Evolutionary conservation across 2,797 vertebrate genomes (phyloP), one percentile per base, ranked within the genome.

Genomic region (Danio albolineatus): DNA sequence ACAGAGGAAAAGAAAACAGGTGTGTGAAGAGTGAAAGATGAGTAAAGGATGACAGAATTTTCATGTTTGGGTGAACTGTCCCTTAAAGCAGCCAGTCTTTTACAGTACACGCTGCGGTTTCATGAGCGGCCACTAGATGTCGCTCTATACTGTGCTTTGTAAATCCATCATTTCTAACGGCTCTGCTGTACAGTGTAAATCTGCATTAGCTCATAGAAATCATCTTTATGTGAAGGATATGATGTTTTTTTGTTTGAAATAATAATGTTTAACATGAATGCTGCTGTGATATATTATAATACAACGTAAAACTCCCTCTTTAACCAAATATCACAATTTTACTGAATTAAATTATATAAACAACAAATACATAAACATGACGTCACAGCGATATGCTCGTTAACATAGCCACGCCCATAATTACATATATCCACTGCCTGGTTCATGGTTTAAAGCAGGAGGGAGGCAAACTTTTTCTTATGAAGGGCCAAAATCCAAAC

Each of bases 61-160:
- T 28, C 1, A 28, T 28, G 28, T 28, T 28, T 3, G 28, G 28
- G 28, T 28, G 28, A 28, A 28, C 28, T 28, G 28, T 3, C 28
- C 28, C 28, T 28, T 28, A 28, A 28, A 28, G 28, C 1, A 3
- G 28, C 28, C 28, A 28, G 28, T 28, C 1, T 28, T 28, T 28
- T 2, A 44, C 16, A 43, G 7, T 12, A 13, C 36, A 14, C 44
- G 21, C 4, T 85, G 78, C 51, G 79, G 53, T 87, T 82, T 70
- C n/a, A 4, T 14, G 36, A 0, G 7, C 14, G 4, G 73, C 94
- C 97, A 96, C 94, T 87, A 71, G 87, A 87, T 90, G 95, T 87
- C 87, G 83, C 86, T 94, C 41, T 77, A 1, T 13, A 41, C 44
- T 43, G 61, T 28, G 49, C 28, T 53, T 6, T 56, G 48, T 46